Conservation (phyloP, 2,888 invertebrate genomes). For the Andrena minutula region DNA sequence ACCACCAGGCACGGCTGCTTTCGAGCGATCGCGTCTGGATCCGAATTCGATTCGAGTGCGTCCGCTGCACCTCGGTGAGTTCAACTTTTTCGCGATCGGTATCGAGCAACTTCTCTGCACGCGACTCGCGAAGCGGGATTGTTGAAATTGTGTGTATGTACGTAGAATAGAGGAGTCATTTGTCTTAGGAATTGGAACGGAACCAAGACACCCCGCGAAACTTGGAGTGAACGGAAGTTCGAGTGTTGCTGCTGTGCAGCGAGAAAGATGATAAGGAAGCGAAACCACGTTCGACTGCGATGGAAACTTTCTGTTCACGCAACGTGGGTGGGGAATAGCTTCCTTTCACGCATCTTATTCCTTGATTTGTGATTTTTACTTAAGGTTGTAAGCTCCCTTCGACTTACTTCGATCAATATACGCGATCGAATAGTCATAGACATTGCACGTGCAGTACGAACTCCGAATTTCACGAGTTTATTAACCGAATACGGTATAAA, state of each 20-base stretch:
- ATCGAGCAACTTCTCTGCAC: no score
- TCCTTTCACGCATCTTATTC: neutral
- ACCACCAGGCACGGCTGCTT: no score
- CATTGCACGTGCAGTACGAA: slow-evolving; percentile 22
- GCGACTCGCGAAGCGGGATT: neutral
- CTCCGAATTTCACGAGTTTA: slow-evolving; percentile 17
- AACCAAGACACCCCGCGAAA: slow-evolving; percentile 37
- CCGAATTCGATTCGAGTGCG: neutral
- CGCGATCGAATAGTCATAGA: neutral
- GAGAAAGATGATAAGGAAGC: slow-evolving; percentile 33
- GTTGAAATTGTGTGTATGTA: neutral
- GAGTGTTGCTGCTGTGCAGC: neutral
- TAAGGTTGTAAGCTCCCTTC: neutral
- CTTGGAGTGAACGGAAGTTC: slow-evolving; percentile 29
- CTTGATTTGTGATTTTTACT: no score
- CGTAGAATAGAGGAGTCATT: slow-evolving; percentile 7
- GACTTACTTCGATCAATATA: neutral
- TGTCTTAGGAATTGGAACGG: slow-evolving; percentile 47
- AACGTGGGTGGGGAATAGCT: neutral
- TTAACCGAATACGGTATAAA: slow-evolving; percentile 17
- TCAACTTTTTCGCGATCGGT: slow-evolving; percentile 5
- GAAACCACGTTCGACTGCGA: neutral
- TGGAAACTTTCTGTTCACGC: neutral
- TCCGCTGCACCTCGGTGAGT: neutral
- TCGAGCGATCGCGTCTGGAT: neutral